Conservation (phyloP, 2,797 vertebrate species). For the Paratrypauchen microcephalus region DNA sequence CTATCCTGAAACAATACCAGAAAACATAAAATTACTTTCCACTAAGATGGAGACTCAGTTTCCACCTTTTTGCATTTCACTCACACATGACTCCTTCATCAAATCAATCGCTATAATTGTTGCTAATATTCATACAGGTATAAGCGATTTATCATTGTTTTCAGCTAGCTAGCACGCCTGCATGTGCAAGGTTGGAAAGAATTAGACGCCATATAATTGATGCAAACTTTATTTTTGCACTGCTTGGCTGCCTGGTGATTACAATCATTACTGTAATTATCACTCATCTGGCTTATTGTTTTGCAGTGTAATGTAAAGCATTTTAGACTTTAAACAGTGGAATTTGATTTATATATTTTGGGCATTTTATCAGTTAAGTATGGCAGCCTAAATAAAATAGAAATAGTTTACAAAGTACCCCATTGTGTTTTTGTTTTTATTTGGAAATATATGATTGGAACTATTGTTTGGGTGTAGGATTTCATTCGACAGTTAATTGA, state of each 20-base stretch:
- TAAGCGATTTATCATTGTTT: constrained; percentile 55
- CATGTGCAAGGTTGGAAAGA: constrained; percentile 17
- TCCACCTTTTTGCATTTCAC: constrained; percentile 29
- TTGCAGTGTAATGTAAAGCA: not conserved
- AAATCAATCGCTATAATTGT: constrained; percentile 58
- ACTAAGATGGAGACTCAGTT: constrained; percentile 29
- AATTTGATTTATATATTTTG: not conserved
- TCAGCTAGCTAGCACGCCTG: constrained; percentile 47
- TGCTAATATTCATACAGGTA: constrained; percentile 63
- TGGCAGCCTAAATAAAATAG: not conserved
- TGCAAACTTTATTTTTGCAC: constrained; percentile 62
- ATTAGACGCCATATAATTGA: constrained; percentile 60
- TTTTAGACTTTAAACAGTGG: not conserved
- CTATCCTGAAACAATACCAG: constrained; percentile 51
- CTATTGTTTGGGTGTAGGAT: no score
- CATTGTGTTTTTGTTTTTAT: no score
- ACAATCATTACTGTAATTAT: constrained; percentile 65
- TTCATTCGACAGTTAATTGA: not conserved
- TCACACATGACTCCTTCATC: constrained; percentile 44
- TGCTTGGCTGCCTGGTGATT: constrained; percentile 56
- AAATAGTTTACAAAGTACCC: not conserved
- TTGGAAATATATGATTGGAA: no score
- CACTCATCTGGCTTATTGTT: constrained; percentile 48
- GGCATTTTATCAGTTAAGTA: not conserved
- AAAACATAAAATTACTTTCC: constrained; percentile 48